Percentiles rank a stretch among this genome's conserved stretches.
These are phyloP conservation scores for Auanema sp. DNA, from an alignment of 2,888 invertebrate genomes.

Conservation along the genomic window DNA sequence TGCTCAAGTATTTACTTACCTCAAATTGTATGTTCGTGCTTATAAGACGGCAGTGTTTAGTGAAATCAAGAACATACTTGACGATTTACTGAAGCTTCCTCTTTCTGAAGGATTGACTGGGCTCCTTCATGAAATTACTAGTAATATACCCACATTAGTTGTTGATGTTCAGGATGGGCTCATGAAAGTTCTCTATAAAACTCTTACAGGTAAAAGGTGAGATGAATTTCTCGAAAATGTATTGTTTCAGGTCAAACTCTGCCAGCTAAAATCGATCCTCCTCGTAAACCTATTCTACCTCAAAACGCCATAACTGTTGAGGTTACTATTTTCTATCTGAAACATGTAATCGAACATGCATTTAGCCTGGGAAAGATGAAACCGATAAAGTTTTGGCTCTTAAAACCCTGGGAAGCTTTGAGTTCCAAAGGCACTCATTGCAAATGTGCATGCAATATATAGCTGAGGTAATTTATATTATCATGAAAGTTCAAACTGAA, in stretches of 20 bases:
- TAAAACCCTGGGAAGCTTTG: constrained; percentile 83
- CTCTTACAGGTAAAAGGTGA: constrained; percentile 30
- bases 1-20: constrained; percentile 87
- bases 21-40: constrained; percentile 85
- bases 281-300: constrained; percentile 43
- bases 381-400: constrained; percentile 86
- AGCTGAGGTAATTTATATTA: constrained; percentile 43
- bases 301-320: constrained; percentile 8
- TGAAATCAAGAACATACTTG: constrained; percentile 78
- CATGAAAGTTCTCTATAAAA: constrained; percentile 81
- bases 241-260: constrained; percentile 24
- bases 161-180: constrained; percentile 89
- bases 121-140: constrained; percentile 84
- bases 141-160: constrained; percentile 83
- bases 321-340: constrained; percentile 13
- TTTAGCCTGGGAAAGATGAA: constrained; percentile 65
- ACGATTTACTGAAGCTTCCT: constrained; percentile 88
- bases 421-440: constrained; percentile 69
- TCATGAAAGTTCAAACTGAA: not conserved
- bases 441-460: constrained; percentile 61
- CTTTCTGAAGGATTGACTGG: constrained; percentile 78
- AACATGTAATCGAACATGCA: not conserved
- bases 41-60: constrained; percentile 73
- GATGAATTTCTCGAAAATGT: no score
- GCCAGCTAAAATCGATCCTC: constrained; percentile 53